Evolutionary conservation across 2,113 vertebrate species (phyloP).

Genomic region (Boleophthalmus pectinirostris): DNA sequence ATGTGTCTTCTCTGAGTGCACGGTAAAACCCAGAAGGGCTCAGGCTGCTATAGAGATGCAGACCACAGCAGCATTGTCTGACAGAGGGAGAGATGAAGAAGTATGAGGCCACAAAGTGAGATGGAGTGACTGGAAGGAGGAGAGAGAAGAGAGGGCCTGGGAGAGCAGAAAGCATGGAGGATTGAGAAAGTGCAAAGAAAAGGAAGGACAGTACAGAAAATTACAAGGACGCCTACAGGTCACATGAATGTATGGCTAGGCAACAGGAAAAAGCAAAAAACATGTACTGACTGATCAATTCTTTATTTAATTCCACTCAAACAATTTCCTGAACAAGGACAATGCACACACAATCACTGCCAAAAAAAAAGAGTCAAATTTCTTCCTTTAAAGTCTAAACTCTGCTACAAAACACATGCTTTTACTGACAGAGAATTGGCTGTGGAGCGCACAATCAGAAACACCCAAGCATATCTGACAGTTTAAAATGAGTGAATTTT

Average conservation of each 20-base stretch:
- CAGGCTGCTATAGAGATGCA: slow-evolving; percentile 10
- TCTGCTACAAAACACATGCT: too few relatives aligned
- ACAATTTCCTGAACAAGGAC: too few relatives aligned
- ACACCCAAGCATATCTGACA: too few relatives aligned
- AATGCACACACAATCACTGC: too few relatives aligned
- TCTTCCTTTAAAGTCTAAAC: too few relatives aligned
- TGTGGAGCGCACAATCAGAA: too few relatives aligned
- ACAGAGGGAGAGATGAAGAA: background rate
- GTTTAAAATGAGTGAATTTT: too few relatives aligned
- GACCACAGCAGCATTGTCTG: background rate
- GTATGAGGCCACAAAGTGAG: slow-evolving; percentile 23
- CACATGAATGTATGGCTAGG: background rate
- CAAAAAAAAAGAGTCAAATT: too few relatives aligned
- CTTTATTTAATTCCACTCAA: too few relatives aligned
- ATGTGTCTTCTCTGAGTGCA: slow-evolving; percentile 9
- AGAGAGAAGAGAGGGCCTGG: background rate
- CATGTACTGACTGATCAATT: too few relatives aligned
- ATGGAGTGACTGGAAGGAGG: slow-evolving; percentile 13
- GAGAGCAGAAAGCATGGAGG: background rate
- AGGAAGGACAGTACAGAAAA: background rate
- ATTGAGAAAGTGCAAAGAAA: background rate
- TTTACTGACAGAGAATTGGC: too few relatives aligned
- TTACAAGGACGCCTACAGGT: background rate
- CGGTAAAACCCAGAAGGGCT: background rate
- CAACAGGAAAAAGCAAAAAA: too few relatives aligned